Base-by-base conservation (phyloP, 2,113 vertebrate species). In the Oryzias woworae region DNA sequence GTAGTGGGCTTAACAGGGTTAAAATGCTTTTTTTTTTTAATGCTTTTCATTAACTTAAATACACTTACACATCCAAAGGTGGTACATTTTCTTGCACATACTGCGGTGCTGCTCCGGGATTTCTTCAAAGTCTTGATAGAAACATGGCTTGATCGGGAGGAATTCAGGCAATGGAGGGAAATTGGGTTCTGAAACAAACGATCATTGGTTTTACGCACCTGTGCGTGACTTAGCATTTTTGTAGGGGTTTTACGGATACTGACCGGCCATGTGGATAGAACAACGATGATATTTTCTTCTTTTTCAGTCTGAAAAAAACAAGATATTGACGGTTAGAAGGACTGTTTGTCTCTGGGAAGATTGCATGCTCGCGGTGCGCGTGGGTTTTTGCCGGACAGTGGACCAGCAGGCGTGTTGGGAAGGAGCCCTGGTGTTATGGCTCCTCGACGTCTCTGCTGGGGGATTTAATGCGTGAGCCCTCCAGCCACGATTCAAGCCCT, bases 81-180 rank as follows among this genome's bases (percentile, higher is more conserved):
- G 93, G 89, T 99, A 99, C 68, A 99, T 93, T 67, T 95, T 96
- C 82, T 96, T 99, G 91, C 95, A 95, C 91, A 95, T 92, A 83
- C 83, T 94, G 49, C 94, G 94, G 73, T 99, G 97, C 85, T 96
- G 94, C 0, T 96, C 96, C 0, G 97, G 97, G 61, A 99, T 99
- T 0, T 95, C 96, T 0, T 99, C 95, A 5, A 99, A 98, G 90
- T 99, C 95, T 90, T 99, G 97, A 78, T 99, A 95, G 90, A 99
- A 99, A 80, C 97, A 99, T 0, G 97, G 97, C 91, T 95, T 98
- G 71, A 99, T 79, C 0, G 97, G 97, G 85, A 99, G 94, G 82
- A 99, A 98, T 36, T 84, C 92, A 0, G 97, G 97, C 74, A 99
- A 80, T 0, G 97, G 97, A 14, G 97, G 97, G 58, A 99, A 99